Conservation (phyloP, 2,888 invertebrate genomes). For the Archips crataeganus region DNA sequence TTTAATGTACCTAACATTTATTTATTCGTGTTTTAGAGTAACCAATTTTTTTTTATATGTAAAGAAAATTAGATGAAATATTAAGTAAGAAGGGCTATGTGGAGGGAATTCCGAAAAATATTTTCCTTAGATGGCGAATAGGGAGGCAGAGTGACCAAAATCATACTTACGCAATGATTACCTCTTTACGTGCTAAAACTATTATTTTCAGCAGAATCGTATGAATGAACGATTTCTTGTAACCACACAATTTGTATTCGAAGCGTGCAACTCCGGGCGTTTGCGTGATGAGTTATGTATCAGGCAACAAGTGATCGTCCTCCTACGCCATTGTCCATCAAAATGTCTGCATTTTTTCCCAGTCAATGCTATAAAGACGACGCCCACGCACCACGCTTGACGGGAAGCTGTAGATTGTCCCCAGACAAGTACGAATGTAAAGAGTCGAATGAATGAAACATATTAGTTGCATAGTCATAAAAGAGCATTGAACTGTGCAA, state of each 20-base stretch:
- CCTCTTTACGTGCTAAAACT: no score
- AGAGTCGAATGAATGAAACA: conserved; percentile 48
- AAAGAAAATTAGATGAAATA: no score
- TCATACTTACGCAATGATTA: no score
- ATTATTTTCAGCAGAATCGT: not conserved
- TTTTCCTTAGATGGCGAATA: no score
- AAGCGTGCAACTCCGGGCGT: conserved; percentile 41
- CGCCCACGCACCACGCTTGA: conserved; percentile 67
- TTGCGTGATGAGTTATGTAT: conserved; percentile 9
- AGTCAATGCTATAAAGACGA: conserved; percentile 56
- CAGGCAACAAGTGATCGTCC: conserved; percentile 2
- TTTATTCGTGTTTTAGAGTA: no score
- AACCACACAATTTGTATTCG: conserved; percentile 50
- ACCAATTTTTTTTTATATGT: no score
- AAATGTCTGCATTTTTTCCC: conserved; percentile 56
- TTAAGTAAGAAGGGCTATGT: no score
- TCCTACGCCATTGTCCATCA: conserved; percentile 56
- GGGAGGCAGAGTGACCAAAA: no score
- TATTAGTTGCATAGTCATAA: conserved; percentile 24
- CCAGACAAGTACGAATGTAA: conserved; percentile 48
- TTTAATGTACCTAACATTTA: no score
- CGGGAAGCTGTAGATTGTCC: conserved; percentile 66
- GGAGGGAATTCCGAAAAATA: no score
- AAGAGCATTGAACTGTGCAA: conserved; percentile 24
- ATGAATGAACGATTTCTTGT: conserved; percentile 10